Percentiles rank a stretch among this genome's conserved stretches.
phyloP scores from a whole-genome alignment of 2,113 vertebrate genomes.

The Nanorana parkeri region DNA sequence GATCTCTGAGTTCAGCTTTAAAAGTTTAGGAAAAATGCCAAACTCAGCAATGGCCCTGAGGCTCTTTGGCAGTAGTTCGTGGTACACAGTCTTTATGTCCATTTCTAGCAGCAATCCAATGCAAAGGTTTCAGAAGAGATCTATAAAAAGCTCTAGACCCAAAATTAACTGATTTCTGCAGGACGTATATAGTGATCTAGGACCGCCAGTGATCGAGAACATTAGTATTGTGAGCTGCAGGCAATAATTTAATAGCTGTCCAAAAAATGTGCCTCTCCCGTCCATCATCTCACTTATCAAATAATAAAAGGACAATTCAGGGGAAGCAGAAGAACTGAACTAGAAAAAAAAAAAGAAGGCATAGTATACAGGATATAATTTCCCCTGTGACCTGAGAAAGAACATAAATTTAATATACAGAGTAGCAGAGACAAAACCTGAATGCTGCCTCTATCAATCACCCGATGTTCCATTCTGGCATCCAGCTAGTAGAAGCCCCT shows the following conservation, averaged over 20 bases:
- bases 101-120: too few species aligned
- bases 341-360: not conserved
- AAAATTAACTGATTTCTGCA: too few species aligned
- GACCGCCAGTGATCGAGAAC: not conserved
- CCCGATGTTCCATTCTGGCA: not conserved
- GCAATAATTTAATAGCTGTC: constrained; percentile 18
- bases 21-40: too few species aligned
- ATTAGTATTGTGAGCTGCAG: not conserved
- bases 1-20: too few species aligned
- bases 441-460: not conserved
- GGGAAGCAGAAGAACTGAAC: not conserved
- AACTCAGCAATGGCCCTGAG: too few species aligned
- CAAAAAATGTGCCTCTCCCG: not conserved
- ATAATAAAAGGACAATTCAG: constrained; percentile 20
- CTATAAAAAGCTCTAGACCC: too few species aligned
- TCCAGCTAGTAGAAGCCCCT: not conserved
- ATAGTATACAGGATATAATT: constrained; percentile 3
- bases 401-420: constrained; percentile 27
- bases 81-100: too few species aligned
- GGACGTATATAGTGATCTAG: not conserved
- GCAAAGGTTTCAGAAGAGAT: too few species aligned
- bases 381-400: not conserved
- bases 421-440: not conserved
- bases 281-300: constrained; percentile 16
- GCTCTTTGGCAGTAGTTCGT: too few species aligned